These are phyloP conservation scores for Danio aesculapii DNA, from an alignment of 2,797 vertebrate genomes.

Conservation along the genomic window DNA sequence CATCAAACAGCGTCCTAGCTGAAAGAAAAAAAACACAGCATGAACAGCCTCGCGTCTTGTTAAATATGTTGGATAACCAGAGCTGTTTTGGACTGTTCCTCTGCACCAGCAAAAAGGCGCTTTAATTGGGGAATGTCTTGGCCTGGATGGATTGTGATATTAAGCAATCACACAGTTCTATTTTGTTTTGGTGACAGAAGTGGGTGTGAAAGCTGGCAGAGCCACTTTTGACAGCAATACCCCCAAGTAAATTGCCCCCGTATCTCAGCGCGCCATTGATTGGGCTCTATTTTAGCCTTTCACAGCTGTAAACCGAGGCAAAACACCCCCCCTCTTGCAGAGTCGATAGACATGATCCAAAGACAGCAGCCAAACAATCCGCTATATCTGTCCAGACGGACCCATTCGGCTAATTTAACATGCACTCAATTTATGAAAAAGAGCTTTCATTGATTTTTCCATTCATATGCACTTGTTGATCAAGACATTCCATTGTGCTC, in stretches of 20 bases:
- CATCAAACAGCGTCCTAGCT: constrained; percentile 33
- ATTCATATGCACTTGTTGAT: constrained; percentile 75
- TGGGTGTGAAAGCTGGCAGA: constrained; percentile 46
- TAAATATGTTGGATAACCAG: constrained; percentile 43
- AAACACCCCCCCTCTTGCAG: constrained; percentile 59
- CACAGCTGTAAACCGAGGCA: constrained; percentile 74
- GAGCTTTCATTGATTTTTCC: constrained; percentile 80
- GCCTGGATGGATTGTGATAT: constrained; percentile 47
- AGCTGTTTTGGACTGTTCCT: constrained; percentile 10
- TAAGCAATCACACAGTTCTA: constrained; percentile 52
- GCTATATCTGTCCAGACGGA: constrained; percentile 76
- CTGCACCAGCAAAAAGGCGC: not conserved
- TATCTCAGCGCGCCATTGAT: constrained; percentile 78
- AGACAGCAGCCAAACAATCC: constrained; percentile 79
- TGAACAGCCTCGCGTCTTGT: constrained; percentile 33
- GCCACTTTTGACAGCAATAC: constrained; percentile 61
- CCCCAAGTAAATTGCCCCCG: constrained; percentile 69
- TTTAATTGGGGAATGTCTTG: constrained; percentile 47
- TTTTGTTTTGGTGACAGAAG: constrained; percentile 37
- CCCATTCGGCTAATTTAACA: constrained; percentile 82
- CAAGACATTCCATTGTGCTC: constrained; percentile 69
- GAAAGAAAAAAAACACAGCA: constrained; percentile 26
- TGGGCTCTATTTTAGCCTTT: constrained; percentile 74
- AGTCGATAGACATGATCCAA: constrained; percentile 81
- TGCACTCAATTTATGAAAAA: constrained; percentile 83